These are phyloP conservation scores for Drosophila macrothrix DNA, from an alignment of 2,888 invertebrate genomes.

Conservation along the genomic window DNA sequence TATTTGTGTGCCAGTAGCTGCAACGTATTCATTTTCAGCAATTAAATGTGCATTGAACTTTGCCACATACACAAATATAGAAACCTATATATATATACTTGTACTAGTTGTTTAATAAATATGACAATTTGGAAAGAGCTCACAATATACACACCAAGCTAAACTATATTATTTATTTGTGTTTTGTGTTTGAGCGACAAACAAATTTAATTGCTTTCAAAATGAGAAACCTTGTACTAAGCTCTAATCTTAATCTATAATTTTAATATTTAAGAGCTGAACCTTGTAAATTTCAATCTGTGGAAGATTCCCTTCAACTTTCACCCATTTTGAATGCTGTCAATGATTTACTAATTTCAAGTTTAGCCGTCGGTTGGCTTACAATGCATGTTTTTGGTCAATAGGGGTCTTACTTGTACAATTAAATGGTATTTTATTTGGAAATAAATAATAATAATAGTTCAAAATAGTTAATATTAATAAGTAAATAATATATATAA, in stretches of 20 bases:
- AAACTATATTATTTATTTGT: neutral
- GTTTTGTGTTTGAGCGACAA: neutral
- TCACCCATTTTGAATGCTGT: neutral
- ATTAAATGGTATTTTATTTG: neutral
- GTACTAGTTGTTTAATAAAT: neutral
- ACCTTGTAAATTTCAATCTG: neutral
- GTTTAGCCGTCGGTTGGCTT: neutral
- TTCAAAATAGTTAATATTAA: neutral
- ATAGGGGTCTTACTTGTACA: neutral
- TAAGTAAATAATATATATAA: neutral
- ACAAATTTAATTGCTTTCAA: neutral
- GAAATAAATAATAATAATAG: neutral
- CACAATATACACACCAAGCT: neutral
- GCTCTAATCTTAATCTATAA: neutral
- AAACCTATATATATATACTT: neutral
- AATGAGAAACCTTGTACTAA: neutral
- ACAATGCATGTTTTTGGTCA: neutral
- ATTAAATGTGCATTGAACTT: conserved; percentile 64
- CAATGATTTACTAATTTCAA: neutral
- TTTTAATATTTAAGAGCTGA: neutral
- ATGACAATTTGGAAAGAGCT: neutral
- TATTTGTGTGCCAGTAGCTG: conserved; percentile 2
- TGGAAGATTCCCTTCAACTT: neutral
- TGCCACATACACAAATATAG: conserved; percentile 4
- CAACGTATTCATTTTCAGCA: conserved; percentile 22